Percentiles rank a stretch among this genome's conserved stretches.
These are phyloP conservation scores for Drosophila serrata DNA, from an alignment of 1,140 invertebrate species.

Conservation along the genomic window DNA sequence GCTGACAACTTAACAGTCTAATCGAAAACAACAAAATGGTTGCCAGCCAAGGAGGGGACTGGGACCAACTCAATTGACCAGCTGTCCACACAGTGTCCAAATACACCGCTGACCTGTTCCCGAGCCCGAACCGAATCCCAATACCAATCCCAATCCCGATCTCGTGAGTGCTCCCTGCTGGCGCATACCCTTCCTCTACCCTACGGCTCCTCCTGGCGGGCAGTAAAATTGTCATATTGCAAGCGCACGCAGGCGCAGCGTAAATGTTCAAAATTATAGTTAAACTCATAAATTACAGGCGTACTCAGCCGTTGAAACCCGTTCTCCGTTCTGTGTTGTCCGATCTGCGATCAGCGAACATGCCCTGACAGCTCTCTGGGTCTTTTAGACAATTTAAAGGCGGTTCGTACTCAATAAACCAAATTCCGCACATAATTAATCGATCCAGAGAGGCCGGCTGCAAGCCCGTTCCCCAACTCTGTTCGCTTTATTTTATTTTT, in stretches of 20 bases:
- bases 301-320: constrained; percentile 76
- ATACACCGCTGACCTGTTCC: constrained; percentile 52
- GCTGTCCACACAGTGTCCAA: constrained; percentile 75
- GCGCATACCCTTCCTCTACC: constrained; percentile 23
- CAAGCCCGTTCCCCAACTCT: constrained; percentile 33
- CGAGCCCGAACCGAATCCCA: background rate
- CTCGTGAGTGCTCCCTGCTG: constrained; percentile 9
- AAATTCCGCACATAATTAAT: constrained; percentile 84
- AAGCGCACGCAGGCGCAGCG: constrained; percentile 83
- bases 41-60: constrained; percentile 51
- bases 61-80: constrained; percentile 79
- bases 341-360: constrained; percentile 40
- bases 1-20: constrained; percentile 84
- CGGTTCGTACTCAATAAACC: constrained; percentile 84
- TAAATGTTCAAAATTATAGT: constrained; percentile 84
- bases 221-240: constrained; percentile 79
- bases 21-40: constrained; percentile 83
- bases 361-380: constrained; percentile 73
- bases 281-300: constrained; percentile 79
- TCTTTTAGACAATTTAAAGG: constrained; percentile 84
- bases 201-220: constrained; percentile 8
- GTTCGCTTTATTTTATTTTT: constrained; percentile 38
- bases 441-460: constrained; percentile 64
- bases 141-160: constrained; percentile 3
- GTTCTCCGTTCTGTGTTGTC: constrained; percentile 45